phyloP scores from a whole-genome alignment of 2,888 invertebrate genomes.

The Eupithecia dodoneata region DNA sequence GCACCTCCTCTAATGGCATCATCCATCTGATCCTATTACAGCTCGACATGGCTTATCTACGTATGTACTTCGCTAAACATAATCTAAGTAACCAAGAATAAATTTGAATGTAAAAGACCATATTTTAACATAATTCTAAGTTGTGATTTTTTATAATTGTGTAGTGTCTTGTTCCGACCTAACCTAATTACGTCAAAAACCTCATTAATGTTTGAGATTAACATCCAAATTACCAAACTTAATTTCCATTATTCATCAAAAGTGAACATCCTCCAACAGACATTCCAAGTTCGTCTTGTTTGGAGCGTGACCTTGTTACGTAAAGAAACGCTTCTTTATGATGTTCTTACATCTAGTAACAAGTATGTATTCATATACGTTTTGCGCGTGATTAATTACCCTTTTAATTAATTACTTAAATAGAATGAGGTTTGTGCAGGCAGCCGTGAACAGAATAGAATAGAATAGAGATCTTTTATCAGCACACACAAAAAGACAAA shows the following conservation, averaged over 20 bases:
- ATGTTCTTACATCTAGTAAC: background rate
- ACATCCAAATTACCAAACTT: constrained; percentile 1
- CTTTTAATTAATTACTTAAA: background rate
- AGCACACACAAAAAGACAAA: too few relatives aligned
- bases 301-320: background rate
- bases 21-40: background rate
- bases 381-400: background rate
- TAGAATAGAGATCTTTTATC: too few relatives aligned
- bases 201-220: background rate
- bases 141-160: background rate
- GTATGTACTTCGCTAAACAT: background rate
- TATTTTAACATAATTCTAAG: background rate
- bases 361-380: background rate
- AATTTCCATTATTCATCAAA: constrained; percentile 8
- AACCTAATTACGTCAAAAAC: background rate
- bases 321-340: background rate
- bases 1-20: background rate
- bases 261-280: background rate
- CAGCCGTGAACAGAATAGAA: background rate
- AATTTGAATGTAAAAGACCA: background rate
- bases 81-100: background rate
- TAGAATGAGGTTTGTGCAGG: background rate
- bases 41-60: background rate
- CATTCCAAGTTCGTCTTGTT: background rate
- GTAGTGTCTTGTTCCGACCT: background rate